Percentiles rank a stretch among this genome's conserved stretches.
These are phyloP conservation scores for Thecophora atra DNA, from an alignment of 2,888 invertebrate genomes.

Conservation along the genomic window DNA sequence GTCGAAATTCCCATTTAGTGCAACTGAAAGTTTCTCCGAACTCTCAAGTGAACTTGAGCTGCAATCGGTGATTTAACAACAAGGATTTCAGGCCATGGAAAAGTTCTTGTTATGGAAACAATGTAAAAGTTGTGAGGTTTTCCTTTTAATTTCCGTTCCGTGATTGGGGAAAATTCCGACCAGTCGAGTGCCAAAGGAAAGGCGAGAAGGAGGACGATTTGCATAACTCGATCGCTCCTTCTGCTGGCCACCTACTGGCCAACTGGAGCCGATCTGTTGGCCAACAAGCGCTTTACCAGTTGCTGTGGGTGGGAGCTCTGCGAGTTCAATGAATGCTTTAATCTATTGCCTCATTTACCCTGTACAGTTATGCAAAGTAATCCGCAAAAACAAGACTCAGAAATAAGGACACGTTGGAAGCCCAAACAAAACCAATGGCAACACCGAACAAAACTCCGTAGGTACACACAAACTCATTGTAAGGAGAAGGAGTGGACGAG, in stretches of 20 bases:
- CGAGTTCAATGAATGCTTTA: slow-evolving; percentile 32
- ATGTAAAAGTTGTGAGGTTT: not conserved
- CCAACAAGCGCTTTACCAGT: not conserved
- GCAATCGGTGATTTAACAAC: too few relatives aligned
- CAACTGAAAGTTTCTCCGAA: not conserved
- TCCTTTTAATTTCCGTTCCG: not conserved
- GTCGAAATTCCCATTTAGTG: slow-evolving; percentile 53
- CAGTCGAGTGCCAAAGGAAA: not conserved
- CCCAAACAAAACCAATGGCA: slow-evolving; percentile 25
- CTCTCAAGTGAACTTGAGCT: too few relatives aligned
- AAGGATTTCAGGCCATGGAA: not conserved
- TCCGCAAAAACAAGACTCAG: not conserved
- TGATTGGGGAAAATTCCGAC: not conserved
- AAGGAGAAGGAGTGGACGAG: not conserved
- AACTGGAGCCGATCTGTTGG: not conserved
- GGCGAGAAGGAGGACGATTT: too few relatives aligned
- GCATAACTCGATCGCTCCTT: not conserved
- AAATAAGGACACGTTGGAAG: slow-evolving; percentile 2
- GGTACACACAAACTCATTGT: not conserved
- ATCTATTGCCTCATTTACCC: slow-evolving; percentile 20
- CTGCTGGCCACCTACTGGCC: not conserved
- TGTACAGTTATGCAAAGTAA: not conserved
- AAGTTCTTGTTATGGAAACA: not conserved
- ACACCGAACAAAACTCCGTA: not conserved
- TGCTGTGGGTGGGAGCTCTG: slow-evolving; percentile 10